Conservation (phyloP, 2,888 invertebrate genomes). For the Abrostola tripartita region DNA sequence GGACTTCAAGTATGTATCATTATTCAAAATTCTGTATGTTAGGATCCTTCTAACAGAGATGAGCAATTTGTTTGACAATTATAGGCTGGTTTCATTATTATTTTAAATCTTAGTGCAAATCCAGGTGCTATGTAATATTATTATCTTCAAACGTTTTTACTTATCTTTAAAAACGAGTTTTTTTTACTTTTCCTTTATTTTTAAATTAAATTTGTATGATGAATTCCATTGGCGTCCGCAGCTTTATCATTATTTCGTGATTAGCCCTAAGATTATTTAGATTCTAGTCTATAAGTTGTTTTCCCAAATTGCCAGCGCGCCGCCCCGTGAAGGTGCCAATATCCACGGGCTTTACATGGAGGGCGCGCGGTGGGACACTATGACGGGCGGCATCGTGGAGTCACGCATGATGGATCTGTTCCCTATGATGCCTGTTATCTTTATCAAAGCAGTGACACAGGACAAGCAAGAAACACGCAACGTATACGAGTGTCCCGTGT, state of each 20-base stretch:
- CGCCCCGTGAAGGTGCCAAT: conserved; percentile 97
- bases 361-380: conserved; percentile 97
- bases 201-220: too few relatives aligned
- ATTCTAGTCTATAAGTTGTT: not conserved
- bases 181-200: not conserved
- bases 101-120: too few relatives aligned
- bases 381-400: conserved; percentile 93
- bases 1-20: conserved; percentile 91
- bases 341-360: conserved; percentile 97
- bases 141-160: not conserved
- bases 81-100: too few relatives aligned
- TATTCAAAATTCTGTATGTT: not conserved
- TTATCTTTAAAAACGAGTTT: not conserved
- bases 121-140: not conserved
- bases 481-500: conserved; percentile 97
- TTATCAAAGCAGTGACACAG: conserved; percentile 94
- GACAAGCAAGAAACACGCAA: conserved; percentile 96
- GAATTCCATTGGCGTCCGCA: too few relatives aligned
- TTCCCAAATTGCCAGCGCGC: conserved; percentile 81
- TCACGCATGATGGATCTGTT: conserved; percentile 96
- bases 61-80: too few relatives aligned
- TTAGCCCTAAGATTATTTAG: not conserved
- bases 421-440: conserved; percentile 96
- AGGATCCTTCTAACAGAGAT: too few relatives aligned
- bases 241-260: too few relatives aligned